These are phyloP conservation scores for Papilio machaon DNA, from an alignment of 1,140 invertebrate genomes.

Conservation along the genomic window DNA sequence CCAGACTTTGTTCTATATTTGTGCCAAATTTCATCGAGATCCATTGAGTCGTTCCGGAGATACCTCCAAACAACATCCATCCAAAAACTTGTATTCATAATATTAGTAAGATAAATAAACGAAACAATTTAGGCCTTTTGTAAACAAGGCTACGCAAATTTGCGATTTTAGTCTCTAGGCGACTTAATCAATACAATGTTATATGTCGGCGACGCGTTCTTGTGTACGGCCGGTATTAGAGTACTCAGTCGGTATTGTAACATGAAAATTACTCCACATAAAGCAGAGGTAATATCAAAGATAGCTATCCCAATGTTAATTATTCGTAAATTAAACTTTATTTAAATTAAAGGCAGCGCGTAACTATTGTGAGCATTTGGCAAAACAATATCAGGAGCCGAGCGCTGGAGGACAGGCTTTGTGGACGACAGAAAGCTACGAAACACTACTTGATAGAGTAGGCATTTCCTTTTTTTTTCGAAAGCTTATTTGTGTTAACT, in stretches of 20 bases:
- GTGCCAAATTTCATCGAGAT: no score
- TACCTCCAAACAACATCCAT: no score
- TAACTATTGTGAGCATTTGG: slow-evolving; percentile 37
- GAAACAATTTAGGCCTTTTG: no score
- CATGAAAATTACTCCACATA: background rate
- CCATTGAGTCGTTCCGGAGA: no score
- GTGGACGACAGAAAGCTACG: slow-evolving; percentile 1
- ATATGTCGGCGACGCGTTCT: no score
- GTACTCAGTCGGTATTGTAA: background rate
- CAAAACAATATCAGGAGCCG: slow-evolving; percentile 34
- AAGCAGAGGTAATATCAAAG: background rate
- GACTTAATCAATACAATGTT: no score
- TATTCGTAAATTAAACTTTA: slow-evolving; percentile 21
- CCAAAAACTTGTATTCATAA: no score
- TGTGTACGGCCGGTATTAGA: background rate
- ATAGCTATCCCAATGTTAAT: slow-evolving; percentile 12
- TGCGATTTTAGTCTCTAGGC: no score
- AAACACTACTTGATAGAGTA: background rate
- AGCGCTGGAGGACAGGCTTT: slow-evolving; percentile 34
- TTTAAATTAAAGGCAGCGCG: slow-evolving; percentile 23
- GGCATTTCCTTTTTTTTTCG: background rate
- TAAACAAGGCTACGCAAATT: no score
- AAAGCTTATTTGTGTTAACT: no score
- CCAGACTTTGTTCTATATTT: no score
- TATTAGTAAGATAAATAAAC: no score